phyloP scores from a whole-genome alignment of 2,113 vertebrate genomes.

The Chlamydotis undulata region DNA sequence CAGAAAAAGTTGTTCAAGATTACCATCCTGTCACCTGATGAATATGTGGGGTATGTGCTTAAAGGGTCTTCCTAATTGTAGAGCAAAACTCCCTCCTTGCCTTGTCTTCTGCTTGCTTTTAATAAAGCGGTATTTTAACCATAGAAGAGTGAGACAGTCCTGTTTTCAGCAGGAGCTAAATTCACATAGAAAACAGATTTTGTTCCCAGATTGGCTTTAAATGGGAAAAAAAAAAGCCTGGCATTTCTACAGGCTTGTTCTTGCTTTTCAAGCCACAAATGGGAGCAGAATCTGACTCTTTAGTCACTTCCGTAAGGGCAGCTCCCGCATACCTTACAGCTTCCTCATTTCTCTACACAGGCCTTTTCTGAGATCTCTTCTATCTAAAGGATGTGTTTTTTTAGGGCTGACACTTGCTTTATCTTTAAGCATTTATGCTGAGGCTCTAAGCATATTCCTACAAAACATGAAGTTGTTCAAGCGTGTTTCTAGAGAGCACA shows the following conservation, averaged over 20 bases:
- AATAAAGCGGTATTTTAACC: neutral
- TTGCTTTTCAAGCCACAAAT: neutral
- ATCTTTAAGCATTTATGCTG: neutral
- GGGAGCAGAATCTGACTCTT: neutral
- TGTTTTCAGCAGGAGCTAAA: neutral
- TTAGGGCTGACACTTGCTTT: neutral
- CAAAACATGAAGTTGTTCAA: neutral
- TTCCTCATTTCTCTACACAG: neutral
- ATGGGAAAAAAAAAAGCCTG: neutral
- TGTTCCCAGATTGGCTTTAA: neutral
- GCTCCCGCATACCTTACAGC: neutral
- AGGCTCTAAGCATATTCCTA: neutral
- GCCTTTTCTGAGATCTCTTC: neutral
- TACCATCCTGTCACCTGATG: slow-evolving; percentile 2
- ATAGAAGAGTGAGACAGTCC: neutral
- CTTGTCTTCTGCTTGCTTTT: neutral
- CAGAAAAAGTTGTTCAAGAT: neutral
- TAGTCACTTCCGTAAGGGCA: neutral
- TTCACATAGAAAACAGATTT: neutral
- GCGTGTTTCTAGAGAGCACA: neutral
- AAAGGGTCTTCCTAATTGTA: neutral
- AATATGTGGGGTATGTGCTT: neutral
- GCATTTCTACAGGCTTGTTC: neutral
- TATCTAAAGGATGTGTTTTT: neutral
- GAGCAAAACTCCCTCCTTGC: neutral